Conservation (phyloP, 2,113 vertebrate species). For the Pachypanchax playfairii region DNA sequence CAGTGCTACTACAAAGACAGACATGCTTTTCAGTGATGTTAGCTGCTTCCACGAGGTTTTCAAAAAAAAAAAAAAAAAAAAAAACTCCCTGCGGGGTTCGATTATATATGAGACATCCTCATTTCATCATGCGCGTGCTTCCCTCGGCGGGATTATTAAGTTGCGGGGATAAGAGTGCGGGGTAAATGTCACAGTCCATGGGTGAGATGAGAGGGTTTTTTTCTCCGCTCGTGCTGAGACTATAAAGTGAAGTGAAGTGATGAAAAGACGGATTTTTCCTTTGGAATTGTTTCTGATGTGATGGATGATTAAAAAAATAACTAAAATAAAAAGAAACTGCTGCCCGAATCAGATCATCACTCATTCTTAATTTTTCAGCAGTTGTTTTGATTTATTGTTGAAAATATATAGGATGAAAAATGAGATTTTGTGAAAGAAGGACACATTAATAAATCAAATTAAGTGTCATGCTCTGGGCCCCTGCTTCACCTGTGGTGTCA, state of each 20-base stretch:
- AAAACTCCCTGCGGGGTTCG: slow-evolving; percentile 26
- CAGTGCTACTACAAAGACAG: slow-evolving; percentile 73
- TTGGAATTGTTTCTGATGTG: too few species aligned
- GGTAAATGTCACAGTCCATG: slow-evolving; percentile 37
- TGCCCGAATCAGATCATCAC: too few species aligned
- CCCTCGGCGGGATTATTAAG: slow-evolving; percentile 50
- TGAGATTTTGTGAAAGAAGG: too few species aligned
- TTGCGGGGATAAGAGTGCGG: too few species aligned
- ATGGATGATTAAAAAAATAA: too few species aligned
- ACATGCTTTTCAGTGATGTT: slow-evolving; percentile 57
- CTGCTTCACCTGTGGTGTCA: slow-evolving; percentile 27
- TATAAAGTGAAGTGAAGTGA: slow-evolving; percentile 49
- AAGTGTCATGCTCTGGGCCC: background rate
- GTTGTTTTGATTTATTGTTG: too few species aligned
- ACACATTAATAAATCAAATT: background rate
- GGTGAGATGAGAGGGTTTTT: slow-evolving; percentile 24
- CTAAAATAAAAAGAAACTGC: too few species aligned
- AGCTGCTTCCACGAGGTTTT: slow-evolving; percentile 39
- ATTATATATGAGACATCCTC: slow-evolving; percentile 53
- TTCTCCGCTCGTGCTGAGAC: too few species aligned
- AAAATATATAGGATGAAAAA: too few species aligned
- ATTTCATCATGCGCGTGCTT: slow-evolving; percentile 17
- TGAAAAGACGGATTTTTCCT: slow-evolving; percentile 57
- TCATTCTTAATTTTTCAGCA: too few species aligned
- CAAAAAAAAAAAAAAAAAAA: slow-evolving; percentile 18